Base-by-base conservation (phyloP, 92 coral and sea anemone genomes). In the Porites cylindrica region DNA sequence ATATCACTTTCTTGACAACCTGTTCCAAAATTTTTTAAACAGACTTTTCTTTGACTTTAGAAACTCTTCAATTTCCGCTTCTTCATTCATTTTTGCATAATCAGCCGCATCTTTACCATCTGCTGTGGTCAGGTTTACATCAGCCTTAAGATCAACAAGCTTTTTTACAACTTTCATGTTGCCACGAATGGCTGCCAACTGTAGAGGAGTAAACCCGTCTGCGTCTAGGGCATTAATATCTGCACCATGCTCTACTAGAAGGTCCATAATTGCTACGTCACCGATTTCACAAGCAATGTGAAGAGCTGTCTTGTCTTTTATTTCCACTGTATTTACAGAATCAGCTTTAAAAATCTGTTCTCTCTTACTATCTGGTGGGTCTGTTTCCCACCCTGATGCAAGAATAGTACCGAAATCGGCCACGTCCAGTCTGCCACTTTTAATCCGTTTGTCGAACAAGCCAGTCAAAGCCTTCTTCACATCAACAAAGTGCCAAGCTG, bases 201-300 rank as follows among this genome's bases (percentile, higher is more conserved):
- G 87, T 54, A 83, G 53, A 4, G 87, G 50, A n/a, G 80, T 83
- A n/a, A 51, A 83, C 8, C 87, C 87, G 51, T 83, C 79, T 50
- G 80, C 87, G 20, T 72, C 80, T 0, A 14, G 29, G 1, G 72
- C 66, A 62, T 83, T 53, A n/a, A 72, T 6, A 18, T 61, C 60
- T 32, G 80, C 87, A 18, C 80, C 72, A 19, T 83, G 59, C 71
- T 83, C 32, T 1, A 72, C 70, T 4, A 83, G 66, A 38, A 83
- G 70, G 1, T 83, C 87, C 16, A 83, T 14, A 11, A 20, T 19
- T 12, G 47, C 12, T 71, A 10, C 78, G 23, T 32, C 26, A 4
- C 26, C 19, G 11, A 21, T 38, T 74, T 43, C 79, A 59, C 87
- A 71, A 7, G 87, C 87, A 23, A 60, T 16, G 51, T 72, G 80